Conservation (phyloP, 1,140 invertebrate species). For the Bactericera cockerelli region DNA sequence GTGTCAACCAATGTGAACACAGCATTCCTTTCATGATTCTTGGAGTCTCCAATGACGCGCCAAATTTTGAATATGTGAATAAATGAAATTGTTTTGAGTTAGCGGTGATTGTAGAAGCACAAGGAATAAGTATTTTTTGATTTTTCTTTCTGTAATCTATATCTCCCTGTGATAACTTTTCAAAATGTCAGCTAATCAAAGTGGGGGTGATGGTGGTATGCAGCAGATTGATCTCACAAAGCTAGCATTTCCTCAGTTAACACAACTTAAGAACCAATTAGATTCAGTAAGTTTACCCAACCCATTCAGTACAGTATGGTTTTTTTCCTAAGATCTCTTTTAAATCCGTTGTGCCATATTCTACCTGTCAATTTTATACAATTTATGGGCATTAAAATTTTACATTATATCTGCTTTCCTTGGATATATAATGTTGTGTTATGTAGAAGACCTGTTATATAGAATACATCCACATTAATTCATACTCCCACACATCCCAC, state of each 20-base stretch:
- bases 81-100: too few species aligned
- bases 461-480: too few species aligned
- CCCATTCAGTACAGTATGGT: background rate
- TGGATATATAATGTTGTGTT: background rate
- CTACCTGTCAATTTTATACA: background rate
- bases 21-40: too few species aligned
- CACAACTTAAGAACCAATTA: slow-evolving; percentile 67
- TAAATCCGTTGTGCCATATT: background rate
- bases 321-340: background rate
- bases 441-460: background rate
- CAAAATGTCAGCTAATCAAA: background rate
- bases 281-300: slow-evolving; percentile 49
- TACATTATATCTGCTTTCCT: background rate
- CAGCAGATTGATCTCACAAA: slow-evolving; percentile 61
- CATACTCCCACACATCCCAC: too few species aligned
- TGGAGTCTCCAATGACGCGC: too few species aligned
- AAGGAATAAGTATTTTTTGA: too few species aligned
- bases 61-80: too few species aligned
- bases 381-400: background rate
- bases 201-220: slow-evolving; percentile 33
- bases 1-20: too few species aligned
- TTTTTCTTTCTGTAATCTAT: too few species aligned
- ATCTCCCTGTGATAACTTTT: too few species aligned
- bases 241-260: slow-evolving; percentile 59
- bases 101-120: too few species aligned